Evolutionary conservation across 2,797 vertebrate genomes (phyloP), one percentile per base, ranked within the genome.

Genomic region (Sternarchorhynchus goeldii): DNA sequence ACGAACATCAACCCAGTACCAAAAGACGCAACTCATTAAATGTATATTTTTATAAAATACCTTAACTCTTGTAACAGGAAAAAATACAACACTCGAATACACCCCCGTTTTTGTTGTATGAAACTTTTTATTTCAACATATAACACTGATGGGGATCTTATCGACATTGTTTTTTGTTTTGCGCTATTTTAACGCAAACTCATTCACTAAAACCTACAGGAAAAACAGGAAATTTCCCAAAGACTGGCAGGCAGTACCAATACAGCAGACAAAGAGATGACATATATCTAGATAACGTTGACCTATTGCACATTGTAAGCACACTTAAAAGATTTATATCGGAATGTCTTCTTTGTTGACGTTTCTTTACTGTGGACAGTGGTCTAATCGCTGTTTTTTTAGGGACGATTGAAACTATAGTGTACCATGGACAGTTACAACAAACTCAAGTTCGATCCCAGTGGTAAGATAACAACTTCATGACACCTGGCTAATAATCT

Each of bases 371-470:
- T 31, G 21, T 18, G 66, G 25, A 68, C 39, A 36, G 39, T 1
- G 14, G n/a, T n/a, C 20, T 36, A 4, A 18, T 63, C 2, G 29
- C 3, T 4, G 0, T 16, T 6, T 41, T 18, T 20, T 14, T 8
- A 17, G 16, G 31, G 62, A n/a, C 20, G 6, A 10, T 12, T 25
- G 66, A 68, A 17, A 56, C 25, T 17, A 2, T 17, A 34, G 70
- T 56, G 56, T 56, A 66, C n/a, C 2, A 92, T 91, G 91, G 90
- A 87, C 60, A 77, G 1, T 21, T 21, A 71, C 7, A 79, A 14
- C 7, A 83, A 85, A 70, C 67, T 36, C 39, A 45, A 20, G 63
- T 94, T 94, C 81, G 92, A 94, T 67, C 90, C 92, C 1, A 93
- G 87, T 91, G 93, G 93, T 94, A 88, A 34, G 14, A 41, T 62